Percentiles rank a stretch among this genome's conserved stretches.
phyloP scores from a whole-genome alignment of 2,888 invertebrate species.

The Sepioteuthis lessoniana region DNA sequence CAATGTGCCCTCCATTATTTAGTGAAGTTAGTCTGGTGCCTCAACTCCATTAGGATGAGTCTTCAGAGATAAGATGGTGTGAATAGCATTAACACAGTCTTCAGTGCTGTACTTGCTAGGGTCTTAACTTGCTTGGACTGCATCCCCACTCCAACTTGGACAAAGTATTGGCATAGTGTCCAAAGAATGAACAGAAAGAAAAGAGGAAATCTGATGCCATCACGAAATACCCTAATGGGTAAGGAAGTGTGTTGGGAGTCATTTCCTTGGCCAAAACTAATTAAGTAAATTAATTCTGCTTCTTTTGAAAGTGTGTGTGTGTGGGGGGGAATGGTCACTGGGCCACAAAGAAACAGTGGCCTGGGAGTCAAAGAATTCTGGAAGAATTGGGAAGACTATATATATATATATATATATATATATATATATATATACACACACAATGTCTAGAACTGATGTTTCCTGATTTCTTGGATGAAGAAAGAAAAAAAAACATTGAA shows the following conservation, averaged over 20 bases:
- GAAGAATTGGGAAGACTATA: too few species aligned
- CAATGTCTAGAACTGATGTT: too few species aligned
- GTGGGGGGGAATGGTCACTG: not conserved
- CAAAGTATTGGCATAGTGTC: not conserved
- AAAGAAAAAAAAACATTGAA: too few species aligned
- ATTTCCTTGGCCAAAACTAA: conserved; percentile 12
- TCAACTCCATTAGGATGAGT: not conserved
- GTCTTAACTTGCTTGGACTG: not conserved
- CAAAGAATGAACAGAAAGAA: not conserved
- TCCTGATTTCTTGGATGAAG: too few species aligned
- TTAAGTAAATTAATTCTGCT: conserved; percentile 2
- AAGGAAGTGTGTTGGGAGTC: not conserved
- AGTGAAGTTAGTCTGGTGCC: not conserved
- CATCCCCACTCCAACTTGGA: not conserved
- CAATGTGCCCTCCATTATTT: conserved; percentile 4
- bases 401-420: too few species aligned
- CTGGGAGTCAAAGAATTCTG: too few species aligned
- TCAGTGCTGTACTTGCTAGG: not conserved
- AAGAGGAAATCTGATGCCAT: not conserved
- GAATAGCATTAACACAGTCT: not conserved
- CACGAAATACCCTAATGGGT: conserved; percentile 33
- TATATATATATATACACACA: too few species aligned
- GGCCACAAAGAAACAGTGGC: not conserved
- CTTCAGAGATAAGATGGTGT: not conserved
- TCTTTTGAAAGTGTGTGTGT: not conserved